These are phyloP conservation scores for Erpornis zantholeuca DNA, from an alignment of 2,113 vertebrate species.

Conservation along the genomic window DNA sequence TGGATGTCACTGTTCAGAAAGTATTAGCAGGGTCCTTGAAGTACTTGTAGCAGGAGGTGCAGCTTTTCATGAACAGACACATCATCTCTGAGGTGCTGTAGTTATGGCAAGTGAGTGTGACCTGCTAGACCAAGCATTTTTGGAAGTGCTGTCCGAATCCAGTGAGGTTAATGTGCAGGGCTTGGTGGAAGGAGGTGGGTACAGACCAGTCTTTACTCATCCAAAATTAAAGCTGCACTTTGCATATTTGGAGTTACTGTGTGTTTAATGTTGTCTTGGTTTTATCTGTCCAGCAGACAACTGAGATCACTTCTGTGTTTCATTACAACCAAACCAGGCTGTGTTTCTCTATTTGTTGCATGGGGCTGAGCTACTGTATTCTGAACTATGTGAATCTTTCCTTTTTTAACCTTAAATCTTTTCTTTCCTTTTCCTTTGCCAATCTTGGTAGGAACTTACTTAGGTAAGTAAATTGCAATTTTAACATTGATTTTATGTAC, in stretches of 20 bases:
- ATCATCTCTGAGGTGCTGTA: background rate
- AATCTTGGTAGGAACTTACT: conserved; percentile 74
- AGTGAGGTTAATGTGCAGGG: background rate
- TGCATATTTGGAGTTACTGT: background rate
- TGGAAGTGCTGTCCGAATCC: background rate
- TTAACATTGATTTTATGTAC: background rate
- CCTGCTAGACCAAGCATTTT: background rate
- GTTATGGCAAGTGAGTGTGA: background rate
- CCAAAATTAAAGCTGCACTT: background rate
- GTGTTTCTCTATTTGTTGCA: conserved; percentile 18
- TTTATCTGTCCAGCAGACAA: background rate
- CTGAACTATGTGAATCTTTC: background rate
- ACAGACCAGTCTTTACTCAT: background rate
- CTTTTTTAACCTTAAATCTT: conserved; percentile 40
- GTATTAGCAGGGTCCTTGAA: background rate
- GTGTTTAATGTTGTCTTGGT: conserved; percentile 1
- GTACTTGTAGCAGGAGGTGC: background rate
- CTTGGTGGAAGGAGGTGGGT: background rate
- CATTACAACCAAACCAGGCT: background rate
- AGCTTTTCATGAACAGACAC: background rate
- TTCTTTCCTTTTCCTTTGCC: conserved; percentile 51
- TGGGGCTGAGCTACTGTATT: conserved; percentile 41
- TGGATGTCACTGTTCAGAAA: background rate
- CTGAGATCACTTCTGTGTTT: background rate
- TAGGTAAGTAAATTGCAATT: conserved; percentile 73